Evolutionary conservation across 2,888 invertebrate genomes (phyloP), one percentile per base, ranked within the genome.

Genomic region (Chrysopilus asiliformis): DNA sequence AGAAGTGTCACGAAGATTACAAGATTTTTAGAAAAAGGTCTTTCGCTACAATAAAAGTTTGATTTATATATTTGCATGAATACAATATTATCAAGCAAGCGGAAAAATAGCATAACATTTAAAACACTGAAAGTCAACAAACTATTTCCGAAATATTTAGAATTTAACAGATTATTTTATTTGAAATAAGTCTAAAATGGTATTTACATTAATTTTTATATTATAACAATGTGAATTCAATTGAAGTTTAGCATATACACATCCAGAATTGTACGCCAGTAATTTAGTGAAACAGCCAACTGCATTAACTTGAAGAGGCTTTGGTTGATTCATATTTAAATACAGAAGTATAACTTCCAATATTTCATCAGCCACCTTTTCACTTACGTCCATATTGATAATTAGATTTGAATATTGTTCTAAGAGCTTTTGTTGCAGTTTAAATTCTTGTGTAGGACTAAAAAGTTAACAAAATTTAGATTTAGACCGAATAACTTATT

Each of bases 361-460:
- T 28, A 64, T 51, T 15, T 55, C 53, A 43, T 59, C 48, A 8
- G 61, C 45, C 30, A 57, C 50, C 29, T 51, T 55, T 5, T 56
- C 60, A 14, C 53, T 52, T 10, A 64, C 47, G 30, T 57, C 53
- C 22, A 63, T 45, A 24, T 49, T 49, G 4, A 47, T 45, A 31
- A 60, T 53, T 2, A 63, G 45, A 29, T 48, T 48, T 0, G 51
- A 40, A 36, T 60, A 49, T 22, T 53, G 47, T 16, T 50, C 40
- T 9, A 61, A 43, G 4, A 63, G 37, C 38, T 58, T 58, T 0
- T 53, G 10, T 43, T 64, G 60, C 13, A 64, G 42, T 42, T 58
- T 61, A 38, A 52, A 54, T 43, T 58, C 58, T 45, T 60, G 62
- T 1, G 58, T 62, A 42, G 53, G 48, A 1, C 53, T 55, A 26